phyloP scores from a whole-genome alignment of 2,113 vertebrate species.

The Otus sunia region DNA sequence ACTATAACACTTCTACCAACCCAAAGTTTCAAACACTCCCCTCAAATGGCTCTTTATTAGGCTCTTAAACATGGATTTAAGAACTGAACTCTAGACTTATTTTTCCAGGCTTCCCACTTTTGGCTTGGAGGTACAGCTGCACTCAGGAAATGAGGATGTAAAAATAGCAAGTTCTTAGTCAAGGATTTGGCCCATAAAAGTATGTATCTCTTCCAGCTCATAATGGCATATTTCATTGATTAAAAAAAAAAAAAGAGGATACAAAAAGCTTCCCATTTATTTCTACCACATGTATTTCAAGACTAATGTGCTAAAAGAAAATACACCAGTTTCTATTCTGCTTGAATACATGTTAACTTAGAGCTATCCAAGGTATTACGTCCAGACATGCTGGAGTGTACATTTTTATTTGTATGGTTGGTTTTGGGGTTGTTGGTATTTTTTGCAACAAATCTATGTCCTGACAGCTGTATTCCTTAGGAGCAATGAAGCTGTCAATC shows the following conservation, averaged over 20 bases:
- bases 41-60: background rate
- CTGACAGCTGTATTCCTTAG: background rate
- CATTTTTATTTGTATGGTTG: background rate
- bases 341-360: background rate
- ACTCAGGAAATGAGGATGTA: constrained; percentile 45
- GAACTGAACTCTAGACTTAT: background rate
- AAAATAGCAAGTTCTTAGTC: constrained; percentile 45
- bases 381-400: background rate
- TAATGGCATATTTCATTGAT: background rate
- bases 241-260: background rate
- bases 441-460: background rate
- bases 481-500: background rate
- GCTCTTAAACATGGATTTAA: background rate
- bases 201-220: background rate
- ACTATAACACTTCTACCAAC: background rate
- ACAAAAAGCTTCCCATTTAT: background rate
- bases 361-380: background rate
- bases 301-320: background rate
- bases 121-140: background rate
- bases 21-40: background rate
- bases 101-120: background rate
- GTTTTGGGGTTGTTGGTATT: background rate
- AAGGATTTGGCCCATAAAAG: constrained; percentile 13
- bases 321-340: background rate
- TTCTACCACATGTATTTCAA: background rate